Base-by-base conservation (phyloP, 2,888 invertebrate species). In the Caenorhabditis sp. region DNA sequence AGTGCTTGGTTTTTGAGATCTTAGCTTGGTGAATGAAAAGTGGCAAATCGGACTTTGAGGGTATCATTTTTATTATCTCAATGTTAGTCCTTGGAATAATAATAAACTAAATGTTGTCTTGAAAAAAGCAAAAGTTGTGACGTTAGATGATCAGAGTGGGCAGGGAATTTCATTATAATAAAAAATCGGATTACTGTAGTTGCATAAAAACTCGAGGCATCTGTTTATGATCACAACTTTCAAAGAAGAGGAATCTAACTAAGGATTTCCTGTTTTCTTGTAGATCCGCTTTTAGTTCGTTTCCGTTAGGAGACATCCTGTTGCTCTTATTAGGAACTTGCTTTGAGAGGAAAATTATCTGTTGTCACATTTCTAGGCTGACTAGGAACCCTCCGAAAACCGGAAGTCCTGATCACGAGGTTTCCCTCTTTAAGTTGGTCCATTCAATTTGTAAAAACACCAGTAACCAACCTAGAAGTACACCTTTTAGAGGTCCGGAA, bases 401-500 rank as follows among this genome's bases (percentile, higher is more conserved):
- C 8, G 47, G 47, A 47, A 47, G 41, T 41, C 26, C 28, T 44
- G 16, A 44, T 63, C 63, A 63, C 63, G 63, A 26, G 63, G 44
- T 44, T 28, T 24, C 28, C 10, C 28, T 28, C n/a, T n/a, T 2
- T 47, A n/a, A 31, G 35, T n/a, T 16, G 24, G 22, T 26, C 44
- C 63, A 35, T 68, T 44, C 41, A 54, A 38, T 61, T 61, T 61
- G 19, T 61, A 24, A 68, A 54, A 24, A 68, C 68, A 68, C 26
- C 68, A 68, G 68, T 54, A 51, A 68, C 68, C 68, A 68, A 54
- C 38, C 35, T 24, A 38, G 68, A 68, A 68, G 68, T 68, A 68
- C 68, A 68, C 68, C 68, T 68, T 68, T 68, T 68, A 68, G 54
- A 38, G 38, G 68, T 19, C 54, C 54, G 24, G 68, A 68, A 68